Base-by-base conservation (phyloP, 2,888 invertebrate species). In the Biston stratarius region DNA sequence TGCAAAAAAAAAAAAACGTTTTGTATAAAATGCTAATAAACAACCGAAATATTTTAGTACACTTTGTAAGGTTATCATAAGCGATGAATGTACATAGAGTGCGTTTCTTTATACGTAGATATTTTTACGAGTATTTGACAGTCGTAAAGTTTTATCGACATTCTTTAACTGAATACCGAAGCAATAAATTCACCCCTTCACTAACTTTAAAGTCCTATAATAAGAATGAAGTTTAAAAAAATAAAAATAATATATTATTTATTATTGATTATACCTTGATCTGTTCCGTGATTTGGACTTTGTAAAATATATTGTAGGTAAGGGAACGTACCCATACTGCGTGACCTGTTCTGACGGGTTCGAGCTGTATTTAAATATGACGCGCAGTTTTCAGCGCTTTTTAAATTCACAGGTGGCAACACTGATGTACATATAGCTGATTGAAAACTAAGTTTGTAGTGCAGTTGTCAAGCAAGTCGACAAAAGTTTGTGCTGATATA, bases 61-160 rank as follows among this genome's bases (percentile, higher is more conserved):
- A 59, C 69, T 34, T 67, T 68, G 72, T 60, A 57, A 58, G 64
- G 10, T 34, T 38, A 48, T 60, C 51, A 52, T 53, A 66, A 55
- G 66, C 60, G 70, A 76, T 69, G 75, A 77, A 79, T 79, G 78
- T 71, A 70, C 52, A 24, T 24, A 24, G 24, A 72, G 81, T 77
- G 74, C 74, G 72, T 63, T 71, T 79, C 77, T 80, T 75, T 79
- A 78, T 75, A 77, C 78, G 79, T 80, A 78, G 81, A 84, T 83
- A 77, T 74, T 85, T 83, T 85, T 85, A 86, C 82, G 83, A 84
- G 78, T 79, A 80, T 83, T 83, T 80, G 81, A 82, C 77, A 79
- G 77, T 77, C 82, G 78, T 86, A 84, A 83, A 84, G 77, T 81
- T 84, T 84, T 85, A 82, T 80, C 72, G 76, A 77, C 76, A 72